Evolutionary conservation across 2,888 invertebrate species (phyloP).

Genomic region (Boloria euphrosyne): DNA sequence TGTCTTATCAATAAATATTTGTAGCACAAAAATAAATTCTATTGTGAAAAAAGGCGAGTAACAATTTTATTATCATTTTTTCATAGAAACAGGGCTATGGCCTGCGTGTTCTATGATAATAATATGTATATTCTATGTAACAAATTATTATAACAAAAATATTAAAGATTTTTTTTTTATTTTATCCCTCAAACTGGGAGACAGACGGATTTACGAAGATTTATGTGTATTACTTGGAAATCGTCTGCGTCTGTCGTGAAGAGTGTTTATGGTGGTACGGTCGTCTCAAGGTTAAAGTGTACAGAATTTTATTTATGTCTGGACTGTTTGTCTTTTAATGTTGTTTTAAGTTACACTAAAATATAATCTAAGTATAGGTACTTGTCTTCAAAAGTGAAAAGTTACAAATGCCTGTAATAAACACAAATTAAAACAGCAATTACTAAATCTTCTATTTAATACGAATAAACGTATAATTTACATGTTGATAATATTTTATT

Average conservation of each 20-base stretch:
- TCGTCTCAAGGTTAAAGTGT: constrained; percentile 56
- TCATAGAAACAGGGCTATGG: too few species aligned
- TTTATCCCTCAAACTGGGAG: constrained; percentile 45
- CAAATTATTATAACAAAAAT: too few species aligned
- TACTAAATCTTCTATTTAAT: too few species aligned
- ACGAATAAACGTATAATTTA: too few species aligned
- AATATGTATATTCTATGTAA: too few species aligned
- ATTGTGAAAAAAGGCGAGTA: too few species aligned
- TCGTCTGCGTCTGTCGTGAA: constrained; percentile 41
- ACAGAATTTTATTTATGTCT: constrained; percentile 27
- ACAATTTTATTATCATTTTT: too few species aligned
- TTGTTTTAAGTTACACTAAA: neutral
- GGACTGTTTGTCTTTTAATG: constrained; percentile 5
- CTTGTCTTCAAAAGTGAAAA: too few species aligned
- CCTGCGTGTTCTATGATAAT: too few species aligned
- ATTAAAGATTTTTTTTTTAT: neutral
- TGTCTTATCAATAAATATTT: constrained; percentile 12
- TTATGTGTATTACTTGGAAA: constrained; percentile 60
- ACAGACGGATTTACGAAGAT: constrained; percentile 61
- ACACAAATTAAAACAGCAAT: too few species aligned
- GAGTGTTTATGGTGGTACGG: constrained; percentile 39
- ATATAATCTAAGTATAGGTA: neutral
- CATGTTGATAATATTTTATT: neutral
- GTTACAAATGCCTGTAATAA: too few species aligned
- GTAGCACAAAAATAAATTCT: neutral